Conservation (phyloP, 2,113 vertebrate species). For the Neogobius melanostomus region DNA sequence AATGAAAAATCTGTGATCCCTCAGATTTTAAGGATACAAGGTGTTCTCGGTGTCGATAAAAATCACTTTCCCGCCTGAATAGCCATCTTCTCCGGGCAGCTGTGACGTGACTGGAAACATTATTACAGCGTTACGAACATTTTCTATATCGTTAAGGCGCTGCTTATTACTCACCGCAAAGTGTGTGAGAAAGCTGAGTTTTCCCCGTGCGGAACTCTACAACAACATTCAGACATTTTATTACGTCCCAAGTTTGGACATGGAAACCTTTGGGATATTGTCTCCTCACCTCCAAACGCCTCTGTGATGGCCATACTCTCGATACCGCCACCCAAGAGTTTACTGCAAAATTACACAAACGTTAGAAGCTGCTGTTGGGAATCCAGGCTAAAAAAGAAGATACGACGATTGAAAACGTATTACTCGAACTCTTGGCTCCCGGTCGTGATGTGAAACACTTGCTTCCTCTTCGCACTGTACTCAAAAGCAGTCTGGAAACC, state of each 20-base stretch:
- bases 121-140: constrained; percentile 6
- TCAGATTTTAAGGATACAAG: constrained; percentile 84
- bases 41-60: constrained; percentile 98
- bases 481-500: constrained; percentile 96
- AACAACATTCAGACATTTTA: constrained; percentile 13
- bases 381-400: neutral
- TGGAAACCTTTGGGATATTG: neutral
- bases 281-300: constrained; percentile 90
- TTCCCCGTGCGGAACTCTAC: constrained; percentile 98
- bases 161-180: constrained; percentile 85
- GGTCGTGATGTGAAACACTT: constrained; percentile 93
- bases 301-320: constrained; percentile 99
- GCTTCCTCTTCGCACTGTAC: constrained; percentile 91
- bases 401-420: constrained; percentile 42
- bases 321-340: constrained; percentile 93
- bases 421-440: constrained; percentile 98
- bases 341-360: constrained; percentile 75
- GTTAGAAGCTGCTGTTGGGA: neutral
- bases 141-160: neutral
- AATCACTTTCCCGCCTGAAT: constrained; percentile 94
- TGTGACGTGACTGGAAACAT: constrained; percentile 86
- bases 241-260: neutral
- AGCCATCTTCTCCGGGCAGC: constrained; percentile 88
- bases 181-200: constrained; percentile 95
- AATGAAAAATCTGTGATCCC: neutral